Evolutionary conservation across 2,888 invertebrate genomes (phyloP).

Genomic region (Hyles lineata): DNA sequence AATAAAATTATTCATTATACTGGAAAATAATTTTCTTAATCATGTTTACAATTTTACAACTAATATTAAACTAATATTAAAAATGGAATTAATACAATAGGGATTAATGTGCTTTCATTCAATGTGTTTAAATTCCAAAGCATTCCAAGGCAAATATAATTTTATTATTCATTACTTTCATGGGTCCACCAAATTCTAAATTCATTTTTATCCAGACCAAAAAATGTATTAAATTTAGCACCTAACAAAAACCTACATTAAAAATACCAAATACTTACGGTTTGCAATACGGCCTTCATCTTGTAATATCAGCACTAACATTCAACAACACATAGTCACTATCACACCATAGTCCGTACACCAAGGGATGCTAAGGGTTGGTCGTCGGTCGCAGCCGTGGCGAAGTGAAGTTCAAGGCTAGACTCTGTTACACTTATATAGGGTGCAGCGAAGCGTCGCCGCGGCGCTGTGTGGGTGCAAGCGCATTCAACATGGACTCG

Average conservation of each 20-base stretch:
- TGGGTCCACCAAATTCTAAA: background rate
- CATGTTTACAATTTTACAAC: too few species aligned
- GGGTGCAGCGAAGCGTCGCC: constrained; percentile 77
- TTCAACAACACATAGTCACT: constrained; percentile 55
- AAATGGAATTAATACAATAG: too few species aligned
- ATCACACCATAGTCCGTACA: constrained; percentile 50
- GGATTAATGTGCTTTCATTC: too few species aligned
- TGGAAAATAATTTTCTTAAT: too few species aligned
- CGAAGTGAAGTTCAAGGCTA: constrained; percentile 84
- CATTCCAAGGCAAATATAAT: background rate
- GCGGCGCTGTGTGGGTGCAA: constrained; percentile 56
- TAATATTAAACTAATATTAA: too few species aligned
- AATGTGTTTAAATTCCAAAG: too few species aligned
- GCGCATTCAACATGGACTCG: constrained; percentile 48
- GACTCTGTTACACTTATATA: constrained; percentile 74
- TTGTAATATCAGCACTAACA: constrained; percentile 61
- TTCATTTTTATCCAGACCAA: too few species aligned
- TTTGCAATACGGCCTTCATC: constrained; percentile 71
- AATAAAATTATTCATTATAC: too few species aligned
- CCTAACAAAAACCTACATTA: background rate
- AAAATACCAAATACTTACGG: constrained; percentile 59
- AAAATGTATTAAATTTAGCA: background rate
- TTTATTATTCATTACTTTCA: background rate
- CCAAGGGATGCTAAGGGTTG: constrained; percentile 40
- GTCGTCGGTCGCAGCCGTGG: constrained; percentile 55